Base-by-base conservation (phyloP, 1,140 invertebrate species). In the Drosophila pandora region DNA sequence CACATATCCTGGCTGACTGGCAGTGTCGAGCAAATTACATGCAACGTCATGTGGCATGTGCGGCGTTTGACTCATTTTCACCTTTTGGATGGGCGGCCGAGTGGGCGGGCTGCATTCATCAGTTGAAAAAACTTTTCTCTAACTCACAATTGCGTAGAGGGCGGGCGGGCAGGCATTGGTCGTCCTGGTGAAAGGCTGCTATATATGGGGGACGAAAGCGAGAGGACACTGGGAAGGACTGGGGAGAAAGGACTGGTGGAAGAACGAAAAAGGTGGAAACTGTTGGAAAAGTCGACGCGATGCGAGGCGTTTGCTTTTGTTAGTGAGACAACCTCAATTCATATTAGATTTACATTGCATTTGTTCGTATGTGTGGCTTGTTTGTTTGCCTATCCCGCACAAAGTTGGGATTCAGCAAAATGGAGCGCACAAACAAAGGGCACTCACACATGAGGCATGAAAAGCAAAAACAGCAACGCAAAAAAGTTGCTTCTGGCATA, bases 251-350 rank as follows among this genome's bases (percentile, higher is more conserved):
- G 37, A 47, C 34, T 49, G 53, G 39, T 25, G 23, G 17, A 17
- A 12, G 49, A 55, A 25, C 37, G 52, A 75, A 58, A 65, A 72
- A 72, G 78, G 60, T 84, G 80, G 70, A 56, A 60, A 76, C 80
- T 84, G 73, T 83, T 82, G 71, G 69, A 76, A 67, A 76, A 82
- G 78, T 77, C 61, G 56, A 68, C 52, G 73, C 61, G 56, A 72
- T 49, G 73, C 73, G 57, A 68, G 58, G 83, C 82, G 70, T 87
- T 87, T 88, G 83, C 82, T 69, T 87, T 87, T 87, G 82, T 87
- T 87, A 76, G 82, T 79, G 79, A 90, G 84, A 89, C 84, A 90
- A 87, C 87, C 82, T 87, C 81, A 85, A 90, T 90, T 88, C 87
- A 90, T 90, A 90, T 87, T 90, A 90, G 87, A 90, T 90, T 79